Evolutionary conservation across 1,140 invertebrate genomes (phyloP), one percentile per base, ranked within the genome.

Genomic region (Nautilus pompilius): DNA sequence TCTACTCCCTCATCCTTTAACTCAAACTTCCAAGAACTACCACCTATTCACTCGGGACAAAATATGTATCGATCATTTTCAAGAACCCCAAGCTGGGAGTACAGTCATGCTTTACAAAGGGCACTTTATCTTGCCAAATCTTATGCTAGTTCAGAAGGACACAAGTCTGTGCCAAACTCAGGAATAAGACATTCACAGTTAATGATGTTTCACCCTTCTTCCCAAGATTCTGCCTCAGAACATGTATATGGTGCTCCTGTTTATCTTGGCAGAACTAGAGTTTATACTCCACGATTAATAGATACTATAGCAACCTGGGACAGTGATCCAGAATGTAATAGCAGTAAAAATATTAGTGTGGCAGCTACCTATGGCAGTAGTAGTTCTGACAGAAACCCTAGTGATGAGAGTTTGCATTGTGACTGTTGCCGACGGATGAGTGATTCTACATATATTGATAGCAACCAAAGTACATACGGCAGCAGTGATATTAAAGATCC

Each of bases 401-500:
- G 71, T 60, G 67, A 67, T 57, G 63, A 65, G 48, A 72, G 69
- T 60, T 49, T 73, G 46, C 70, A 74, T 24, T 73, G 71, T 51
- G 66, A 70, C 59, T 68, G 63, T 45, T 67, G 61, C 45, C 60
- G 48, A 30, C 36, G 34, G 15, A 24, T 53, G 26, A 53, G 56
- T 58, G 66, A 67, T 64, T 54, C 65, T 32, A 65, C 30, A 48
- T 65, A 62, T 22, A 33, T 58, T 6, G 68, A 68, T 63, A 79
- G 77, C 62, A 79, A 73, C 64, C 66, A 72, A n/a, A 75, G 72
- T 49, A 76, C 74, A 5, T 79, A 70, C 46, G 77, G 77, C 30
- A 77, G 75, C 53, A 72, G 69, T 54, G 71, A 73, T 13, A 60
- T 63, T n/a, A 68, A 72, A 36, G 75, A 77, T 24, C 66, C 68